Base-by-base conservation (phyloP, 2,888 invertebrate genomes). In the Brachyptera putata region DNA sequence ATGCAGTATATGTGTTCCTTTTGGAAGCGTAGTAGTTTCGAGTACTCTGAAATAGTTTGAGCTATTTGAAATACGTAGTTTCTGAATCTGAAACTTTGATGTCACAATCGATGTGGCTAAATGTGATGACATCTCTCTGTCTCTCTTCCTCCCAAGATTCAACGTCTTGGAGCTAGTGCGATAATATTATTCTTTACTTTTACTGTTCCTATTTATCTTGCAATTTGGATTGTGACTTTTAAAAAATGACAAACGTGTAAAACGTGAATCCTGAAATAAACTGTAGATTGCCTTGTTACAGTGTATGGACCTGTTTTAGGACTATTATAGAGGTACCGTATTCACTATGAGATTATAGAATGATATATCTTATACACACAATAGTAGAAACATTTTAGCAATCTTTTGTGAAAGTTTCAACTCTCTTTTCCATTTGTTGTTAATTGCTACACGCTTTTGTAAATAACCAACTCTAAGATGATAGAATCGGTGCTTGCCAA, bases 281-380 rank as follows among this genome's bases (percentile, higher is more conserved):
- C 46, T 41, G 41, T 61, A 66, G 65, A 46, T 30, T 65, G 65
- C 64, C 65, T 65, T 65, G 63, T 65, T 64, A 62, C 64, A 65
- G 43, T 63, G 62, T 60, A 60, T 58, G 60, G 57, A 63, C 39
- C 50, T 63, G 63, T 64, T 64, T 64, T 60, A 62, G 60, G 58
- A 61, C 60, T 56, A 53, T 58, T 63, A 60, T 57, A 64, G 61
- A 63, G 49, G 41, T 37, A 57, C 56, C 36, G 34, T 49, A 60
- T 46, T 49, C 59, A 64, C 61, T 53, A 53, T 60, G 49, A 55
- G 49, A 58, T 49, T 46, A 57, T 63, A 62, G 60, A 61, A 49
- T 50, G 41, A 50, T 43, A 43, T 43, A 43, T 18, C n/a, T 43
- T 43, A 43, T 16, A 37, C 30, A 58, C 48, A 57, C 26, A 58